Evolutionary conservation across 2,797 vertebrate species (phyloP).

Genomic region (Vipera ursinii): DNA sequence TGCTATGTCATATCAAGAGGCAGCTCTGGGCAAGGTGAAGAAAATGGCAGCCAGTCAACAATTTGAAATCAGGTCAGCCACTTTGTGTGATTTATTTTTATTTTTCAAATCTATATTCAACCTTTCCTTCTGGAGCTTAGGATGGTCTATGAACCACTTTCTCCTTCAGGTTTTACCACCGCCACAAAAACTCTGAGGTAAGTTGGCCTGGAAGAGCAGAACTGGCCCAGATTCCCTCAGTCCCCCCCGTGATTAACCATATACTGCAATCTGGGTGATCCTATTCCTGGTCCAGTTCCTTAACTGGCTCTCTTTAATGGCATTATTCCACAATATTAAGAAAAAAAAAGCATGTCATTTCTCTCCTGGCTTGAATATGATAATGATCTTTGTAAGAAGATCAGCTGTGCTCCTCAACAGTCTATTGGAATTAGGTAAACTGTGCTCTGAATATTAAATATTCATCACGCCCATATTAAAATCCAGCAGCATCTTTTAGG

Average conservation of each 20-base stretch:
- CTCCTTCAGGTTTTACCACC: background rate
- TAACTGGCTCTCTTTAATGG: background rate
- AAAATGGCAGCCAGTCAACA: background rate
- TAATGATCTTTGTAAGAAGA: background rate
- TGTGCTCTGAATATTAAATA: constrained; percentile 73
- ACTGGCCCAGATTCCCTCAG: background rate
- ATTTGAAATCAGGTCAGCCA: background rate
- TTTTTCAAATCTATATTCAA: background rate
- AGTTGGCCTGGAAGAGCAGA: background rate
- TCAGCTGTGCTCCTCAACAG: fast-evolving
- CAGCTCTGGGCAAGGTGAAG: background rate
- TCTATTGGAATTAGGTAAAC: constrained; percentile 38
- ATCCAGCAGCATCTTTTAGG: constrained; percentile 71
- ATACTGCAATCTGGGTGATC: background rate
- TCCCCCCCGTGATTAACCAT: background rate
- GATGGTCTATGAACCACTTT: background rate
- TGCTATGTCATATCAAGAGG: too few species aligned
- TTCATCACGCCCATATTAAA: constrained; percentile 76
- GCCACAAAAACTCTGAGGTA: background rate
- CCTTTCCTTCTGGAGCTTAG: background rate
- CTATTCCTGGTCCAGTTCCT: background rate
- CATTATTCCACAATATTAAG: background rate
- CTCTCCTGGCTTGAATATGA: background rate
- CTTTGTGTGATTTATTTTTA: background rate
- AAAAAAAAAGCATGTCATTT: too few species aligned